Conservation (phyloP, 2,888 invertebrate species). For the Ditula angustiorana region DNA sequence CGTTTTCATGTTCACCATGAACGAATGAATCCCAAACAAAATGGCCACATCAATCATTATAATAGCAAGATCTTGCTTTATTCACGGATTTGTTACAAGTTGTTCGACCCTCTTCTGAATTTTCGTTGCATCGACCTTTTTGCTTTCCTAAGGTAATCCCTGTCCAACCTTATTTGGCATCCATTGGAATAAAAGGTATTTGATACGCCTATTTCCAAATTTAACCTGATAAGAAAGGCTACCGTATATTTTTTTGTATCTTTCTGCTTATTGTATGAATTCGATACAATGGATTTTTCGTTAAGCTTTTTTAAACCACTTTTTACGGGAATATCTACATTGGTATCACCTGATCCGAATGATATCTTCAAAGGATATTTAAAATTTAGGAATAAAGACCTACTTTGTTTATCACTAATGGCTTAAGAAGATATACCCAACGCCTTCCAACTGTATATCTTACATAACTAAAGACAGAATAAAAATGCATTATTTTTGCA, state of each 20-base stretch:
- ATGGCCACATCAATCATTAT: neutral
- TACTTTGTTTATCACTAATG: neutral
- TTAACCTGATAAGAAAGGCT: constrained; percentile 4
- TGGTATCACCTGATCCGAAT: neutral
- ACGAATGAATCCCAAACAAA: too few species aligned
- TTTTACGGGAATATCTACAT: neutral
- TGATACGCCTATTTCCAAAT: constrained; percentile 10
- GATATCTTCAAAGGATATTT: neutral
- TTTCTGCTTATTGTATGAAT: constrained; percentile 2
- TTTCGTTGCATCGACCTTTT: constrained; percentile 18
- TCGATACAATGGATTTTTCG: constrained; percentile 3
- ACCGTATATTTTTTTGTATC: neutral
- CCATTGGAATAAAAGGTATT: constrained; percentile 12
- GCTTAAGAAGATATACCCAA: too few species aligned
- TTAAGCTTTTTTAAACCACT: constrained; percentile 1
- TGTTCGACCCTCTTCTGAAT: constrained; percentile 14
- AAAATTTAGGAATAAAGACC: neutral
- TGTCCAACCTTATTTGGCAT: constrained; percentile 18
- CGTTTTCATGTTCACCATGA: too few species aligned
- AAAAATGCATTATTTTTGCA: too few species aligned
- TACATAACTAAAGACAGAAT: too few species aligned
- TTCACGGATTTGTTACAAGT: constrained; percentile 2
- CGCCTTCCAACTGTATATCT: too few species aligned
- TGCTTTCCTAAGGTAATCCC: constrained; percentile 1
- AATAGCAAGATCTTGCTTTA: neutral